Base-by-base conservation (phyloP, 2,113 vertebrate genomes). In the Butorides virescens region DNA sequence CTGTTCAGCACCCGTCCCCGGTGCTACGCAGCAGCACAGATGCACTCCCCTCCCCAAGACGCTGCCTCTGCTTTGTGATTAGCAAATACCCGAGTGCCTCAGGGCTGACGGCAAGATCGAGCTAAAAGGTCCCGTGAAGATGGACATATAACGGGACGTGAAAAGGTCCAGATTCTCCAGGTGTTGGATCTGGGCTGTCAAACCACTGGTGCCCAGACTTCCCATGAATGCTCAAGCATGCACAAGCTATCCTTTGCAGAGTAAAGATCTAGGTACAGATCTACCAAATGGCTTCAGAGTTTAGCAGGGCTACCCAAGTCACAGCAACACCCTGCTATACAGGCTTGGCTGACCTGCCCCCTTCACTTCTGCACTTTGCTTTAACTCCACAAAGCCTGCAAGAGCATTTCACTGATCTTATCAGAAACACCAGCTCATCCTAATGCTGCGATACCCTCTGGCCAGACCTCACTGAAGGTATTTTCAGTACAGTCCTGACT, bases 101-200 rank as follows among this genome's bases (percentile, higher is more conserved):
- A 13, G 22, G 32, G 36, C 32, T 50, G 36, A 39, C 10, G 26
- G 27, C 58, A n/a, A 44, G 22, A 46, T 32, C 3, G 0, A 37
- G 36, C n/a, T 53, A 36, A 62, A 50, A 63, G 27, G n/a, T 63
- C 22, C 77, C 4, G 4, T 52, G 30, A 53, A 52, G 11, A 53
- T 6, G 22, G 8, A 56, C 25, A 47, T 21, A 9, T 2, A 78
- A 50, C 1, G 2, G 49, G 44, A 56, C 12, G 21, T 0, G 1
- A 53, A 63, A 62, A 52, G 13, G 29, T 36, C 22, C 50, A 42
- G 21, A 15, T 74, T 78, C 42, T 73, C 17, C 47, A 50, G 25
- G 36, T n/a, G 23, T 32, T 53, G 25, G 14, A 36, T 67, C 27
- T 37, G 36, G 34, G 20, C 14, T 83, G 77, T 77, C 27, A 50